phyloP scores from a whole-genome alignment of 2,888 invertebrate species.

The Cloeon dipterum region DNA sequence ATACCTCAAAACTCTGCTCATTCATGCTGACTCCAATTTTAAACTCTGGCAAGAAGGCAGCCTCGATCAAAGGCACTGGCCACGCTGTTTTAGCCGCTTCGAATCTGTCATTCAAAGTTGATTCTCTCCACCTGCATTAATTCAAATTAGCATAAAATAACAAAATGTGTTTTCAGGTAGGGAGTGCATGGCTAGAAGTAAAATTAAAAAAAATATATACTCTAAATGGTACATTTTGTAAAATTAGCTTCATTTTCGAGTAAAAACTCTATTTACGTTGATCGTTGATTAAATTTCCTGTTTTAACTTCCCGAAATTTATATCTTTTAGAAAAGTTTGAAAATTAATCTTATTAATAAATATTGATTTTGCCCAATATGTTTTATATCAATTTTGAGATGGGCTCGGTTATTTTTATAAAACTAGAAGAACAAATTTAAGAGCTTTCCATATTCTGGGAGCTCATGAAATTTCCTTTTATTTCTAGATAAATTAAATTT shows the following conservation, averaged over 20 bases:
- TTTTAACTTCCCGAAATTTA: too few relatives aligned
- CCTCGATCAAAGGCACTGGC: conserved; percentile 62
- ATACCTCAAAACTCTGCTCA: conserved; percentile 26
- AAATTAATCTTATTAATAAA: too few relatives aligned
- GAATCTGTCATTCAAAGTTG: conserved; percentile 31
- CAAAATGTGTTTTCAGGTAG: not conserved
- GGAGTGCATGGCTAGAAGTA: not conserved
- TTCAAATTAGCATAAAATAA: conserved; percentile 4
- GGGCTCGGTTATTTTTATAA: too few relatives aligned
- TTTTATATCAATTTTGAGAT: too few relatives aligned
- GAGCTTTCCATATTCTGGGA: too few relatives aligned
- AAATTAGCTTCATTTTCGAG: not conserved
- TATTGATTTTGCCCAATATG: too few relatives aligned
- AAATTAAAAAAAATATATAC: not conserved
- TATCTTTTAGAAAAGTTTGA: too few relatives aligned
- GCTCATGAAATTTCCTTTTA: too few relatives aligned
- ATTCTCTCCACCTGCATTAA: conserved; percentile 35
- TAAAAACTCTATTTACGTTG: too few relatives aligned
- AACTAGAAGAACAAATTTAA: too few relatives aligned
- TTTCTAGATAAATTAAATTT: too few relatives aligned
- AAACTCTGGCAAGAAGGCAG: conserved; percentile 74
- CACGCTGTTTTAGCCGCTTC: conserved; percentile 45
- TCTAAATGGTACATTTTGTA: not conserved
- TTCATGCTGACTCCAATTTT: conserved; percentile 38
- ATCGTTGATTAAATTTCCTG: too few relatives aligned